Percentiles rank a stretch among this genome's conserved stretches.
These are phyloP conservation scores for Protodeltote pygarga DNA, from an alignment of 2,888 invertebrate genomes.

Conservation along the genomic window DNA sequence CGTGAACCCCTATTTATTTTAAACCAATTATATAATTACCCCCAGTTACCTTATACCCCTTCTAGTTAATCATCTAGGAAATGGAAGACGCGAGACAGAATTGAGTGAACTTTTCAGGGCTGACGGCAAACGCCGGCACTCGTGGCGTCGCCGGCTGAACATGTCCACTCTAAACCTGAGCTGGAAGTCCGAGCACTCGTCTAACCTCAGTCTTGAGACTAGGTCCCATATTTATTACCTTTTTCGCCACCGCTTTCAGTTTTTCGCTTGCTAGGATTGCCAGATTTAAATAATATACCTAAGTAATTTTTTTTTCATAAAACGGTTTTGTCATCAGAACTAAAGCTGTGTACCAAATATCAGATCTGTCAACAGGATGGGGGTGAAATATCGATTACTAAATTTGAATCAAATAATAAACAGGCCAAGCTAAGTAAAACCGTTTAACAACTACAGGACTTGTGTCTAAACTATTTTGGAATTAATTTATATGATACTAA, in stretches of 20 bases:
- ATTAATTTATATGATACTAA: too few relatives aligned
- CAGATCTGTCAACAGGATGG: too few relatives aligned
- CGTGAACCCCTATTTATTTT: too few relatives aligned
- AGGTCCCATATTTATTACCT: constrained; percentile 49
- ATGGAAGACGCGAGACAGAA: background rate
- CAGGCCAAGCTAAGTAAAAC: too few relatives aligned
- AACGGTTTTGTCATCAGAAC: too few relatives aligned
- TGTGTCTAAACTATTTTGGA: too few relatives aligned
- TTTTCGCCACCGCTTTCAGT: constrained; percentile 20
- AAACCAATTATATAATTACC: background rate
- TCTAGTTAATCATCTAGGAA: background rate
- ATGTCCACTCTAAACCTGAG: constrained; percentile 49
- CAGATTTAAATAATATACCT: constrained; percentile 20
- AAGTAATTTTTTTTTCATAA: too few relatives aligned
- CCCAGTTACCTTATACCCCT: background rate
- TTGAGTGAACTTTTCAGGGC: constrained; percentile 16
- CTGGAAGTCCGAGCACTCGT: constrained; percentile 54
- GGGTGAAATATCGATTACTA: too few relatives aligned
- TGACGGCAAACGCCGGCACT: constrained; percentile 46
- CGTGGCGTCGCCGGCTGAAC: constrained; percentile 65
- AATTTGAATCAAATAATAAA: too few relatives aligned
- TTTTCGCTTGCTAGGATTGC: constrained; percentile 31
- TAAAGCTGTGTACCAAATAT: too few relatives aligned
- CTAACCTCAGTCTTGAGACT: constrained; percentile 61
- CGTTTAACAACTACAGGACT: too few relatives aligned